Percentiles rank a stretch among this genome's conserved stretches.
phyloP scores from a whole-genome alignment of 37 sponge, comb jelly and placozoan genomes.

The Amphimedon queenslandica region DNA sequence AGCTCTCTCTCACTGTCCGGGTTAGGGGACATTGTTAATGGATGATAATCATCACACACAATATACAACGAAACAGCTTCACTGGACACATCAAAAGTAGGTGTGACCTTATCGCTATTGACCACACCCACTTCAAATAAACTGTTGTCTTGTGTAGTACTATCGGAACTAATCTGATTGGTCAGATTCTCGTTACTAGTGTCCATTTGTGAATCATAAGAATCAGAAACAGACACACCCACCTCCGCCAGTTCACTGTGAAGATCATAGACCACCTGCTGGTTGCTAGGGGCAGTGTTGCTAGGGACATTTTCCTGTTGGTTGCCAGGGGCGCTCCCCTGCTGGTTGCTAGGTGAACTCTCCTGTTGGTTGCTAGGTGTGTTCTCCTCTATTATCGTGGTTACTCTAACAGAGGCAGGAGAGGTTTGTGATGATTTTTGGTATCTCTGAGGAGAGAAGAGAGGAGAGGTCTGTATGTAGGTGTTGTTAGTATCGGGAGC shows the following conservation, averaged over 20 bases:
- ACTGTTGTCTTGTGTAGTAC: background rate
- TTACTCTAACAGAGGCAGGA: background rate
- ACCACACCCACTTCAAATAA: too few relatives aligned
- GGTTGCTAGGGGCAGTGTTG: background rate
- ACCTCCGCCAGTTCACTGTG: conserved; percentile 35
- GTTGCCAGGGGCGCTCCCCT: background rate
- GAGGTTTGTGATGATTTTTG: background rate
- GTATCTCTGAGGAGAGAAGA: background rate
- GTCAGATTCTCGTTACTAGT: background rate
- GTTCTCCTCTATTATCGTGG: background rate
- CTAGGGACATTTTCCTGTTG: background rate
- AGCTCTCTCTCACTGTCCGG: conserved; percentile 52
- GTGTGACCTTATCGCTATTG: background rate
- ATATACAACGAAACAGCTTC: background rate
- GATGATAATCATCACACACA: conserved; percentile 46
- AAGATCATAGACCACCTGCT: background rate
- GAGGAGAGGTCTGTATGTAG: background rate
- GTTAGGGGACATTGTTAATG: conserved; percentile 73
- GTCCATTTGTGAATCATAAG: conserved; percentile 8
- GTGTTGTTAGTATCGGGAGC: background rate
- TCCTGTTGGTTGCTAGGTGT: background rate
- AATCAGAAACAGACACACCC: conserved; percentile 24
- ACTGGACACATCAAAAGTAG: background rate
- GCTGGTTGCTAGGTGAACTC: background rate
- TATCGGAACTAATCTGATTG: background rate